Conservation (phyloP, 2,888 invertebrate genomes). For the Coleophora flavipennella region DNA sequence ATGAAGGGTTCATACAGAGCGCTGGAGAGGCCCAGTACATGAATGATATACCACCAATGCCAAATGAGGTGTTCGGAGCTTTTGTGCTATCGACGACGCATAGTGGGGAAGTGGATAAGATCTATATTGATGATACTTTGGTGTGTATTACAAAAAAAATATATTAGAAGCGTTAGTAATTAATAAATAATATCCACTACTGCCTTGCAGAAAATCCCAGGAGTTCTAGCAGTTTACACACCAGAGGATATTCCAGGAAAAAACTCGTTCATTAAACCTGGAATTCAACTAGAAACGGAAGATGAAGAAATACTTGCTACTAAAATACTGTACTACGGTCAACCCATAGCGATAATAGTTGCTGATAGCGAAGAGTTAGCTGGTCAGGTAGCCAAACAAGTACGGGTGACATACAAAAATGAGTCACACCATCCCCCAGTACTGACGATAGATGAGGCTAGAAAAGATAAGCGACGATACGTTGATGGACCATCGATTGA, state of each 20-base stretch:
- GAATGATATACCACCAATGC: slow-evolving; percentile 73
- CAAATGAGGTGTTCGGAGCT: slow-evolving; percentile 78
- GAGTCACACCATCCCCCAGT: slow-evolving; percentile 36
- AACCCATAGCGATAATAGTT: slow-evolving; percentile 79
- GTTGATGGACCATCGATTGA: slow-evolving; percentile 26
- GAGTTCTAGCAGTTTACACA: slow-evolving; percentile 75
- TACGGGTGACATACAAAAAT: slow-evolving; percentile 72
- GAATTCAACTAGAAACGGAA: slow-evolving; percentile 40
- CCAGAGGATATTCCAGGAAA: slow-evolving; percentile 80
- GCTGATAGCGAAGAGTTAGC: slow-evolving; percentile 73
- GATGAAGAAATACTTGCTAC: slow-evolving; percentile 70
- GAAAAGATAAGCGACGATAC: slow-evolving; percentile 53
- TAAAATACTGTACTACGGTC: slow-evolving; percentile 75
- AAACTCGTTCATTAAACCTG: slow-evolving; percentile 66
- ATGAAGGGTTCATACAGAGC: slow-evolving; percentile 73
- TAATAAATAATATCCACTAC: too few species aligned
- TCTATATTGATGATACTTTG: slow-evolving; percentile 75
- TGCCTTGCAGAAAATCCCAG: slow-evolving; percentile 71
- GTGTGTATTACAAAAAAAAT: too few species aligned
- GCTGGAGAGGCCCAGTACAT: slow-evolving; percentile 79
- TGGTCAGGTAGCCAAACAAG: slow-evolving; percentile 66
- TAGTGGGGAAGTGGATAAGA: slow-evolving; percentile 68
- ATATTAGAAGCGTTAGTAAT: too few species aligned
- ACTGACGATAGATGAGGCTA: slow-evolving; percentile 46
- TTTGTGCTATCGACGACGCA: slow-evolving; percentile 76